phyloP scores from a whole-genome alignment of 2,113 vertebrate species.

The Nycticorax nycticorax region DNA sequence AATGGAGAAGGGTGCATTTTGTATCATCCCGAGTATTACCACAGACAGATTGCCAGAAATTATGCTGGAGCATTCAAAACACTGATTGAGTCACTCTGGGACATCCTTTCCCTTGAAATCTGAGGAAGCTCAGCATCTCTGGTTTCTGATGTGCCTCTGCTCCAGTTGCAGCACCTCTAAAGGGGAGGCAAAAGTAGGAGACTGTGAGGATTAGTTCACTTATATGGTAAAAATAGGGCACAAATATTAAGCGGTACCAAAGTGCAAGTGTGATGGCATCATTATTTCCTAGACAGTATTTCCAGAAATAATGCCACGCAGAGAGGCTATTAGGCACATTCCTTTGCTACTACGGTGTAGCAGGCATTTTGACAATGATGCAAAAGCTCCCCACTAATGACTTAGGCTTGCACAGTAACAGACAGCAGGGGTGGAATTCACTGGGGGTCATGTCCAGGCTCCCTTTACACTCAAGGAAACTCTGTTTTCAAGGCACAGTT shows the following conservation, averaged over 20 bases:
- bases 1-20: constrained; percentile 33
- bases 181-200: background rate
- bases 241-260: background rate
- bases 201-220: background rate
- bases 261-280: background rate
- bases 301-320: background rate
- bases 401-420: background rate
- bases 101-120: constrained; percentile 43
- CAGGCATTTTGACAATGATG: background rate
- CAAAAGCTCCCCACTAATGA: background rate
- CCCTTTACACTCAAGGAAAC: background rate
- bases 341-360: background rate
- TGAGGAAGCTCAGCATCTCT: constrained; percentile 18
- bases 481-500: background rate
- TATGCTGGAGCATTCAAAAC: background rate
- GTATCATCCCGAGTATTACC: background rate
- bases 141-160: constrained; percentile 5
- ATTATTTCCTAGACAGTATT: background rate
- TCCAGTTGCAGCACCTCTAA: constrained; percentile 28
- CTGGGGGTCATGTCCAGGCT: background rate
- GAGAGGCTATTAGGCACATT: background rate
- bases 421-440: background rate
- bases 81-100: constrained; percentile 22
- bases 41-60: constrained; percentile 27
- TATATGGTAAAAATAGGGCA: background rate